Percentiles rank a stretch among this genome's conserved stretches.
These are phyloP conservation scores for Harpagifer antarcticus DNA, from an alignment of 2,797 vertebrate species.

Conservation along the genomic window DNA sequence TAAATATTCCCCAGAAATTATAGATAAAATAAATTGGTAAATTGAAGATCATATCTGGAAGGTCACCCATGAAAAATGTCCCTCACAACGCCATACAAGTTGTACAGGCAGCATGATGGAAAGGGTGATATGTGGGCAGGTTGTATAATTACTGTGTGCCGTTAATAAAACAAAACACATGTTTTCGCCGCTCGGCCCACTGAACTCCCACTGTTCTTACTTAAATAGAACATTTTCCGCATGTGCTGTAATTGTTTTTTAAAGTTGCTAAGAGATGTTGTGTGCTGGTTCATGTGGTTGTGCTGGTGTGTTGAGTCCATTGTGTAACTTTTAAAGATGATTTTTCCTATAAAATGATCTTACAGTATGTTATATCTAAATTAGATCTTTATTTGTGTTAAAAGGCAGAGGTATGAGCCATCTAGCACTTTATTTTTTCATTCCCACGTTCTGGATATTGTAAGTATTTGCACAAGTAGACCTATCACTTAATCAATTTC, in stretches of 20 bases:
- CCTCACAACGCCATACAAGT: constrained; percentile 15
- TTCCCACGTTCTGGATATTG: too few relatives aligned
- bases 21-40: constrained; percentile 23
- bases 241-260: constrained; percentile 39
- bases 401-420: background rate
- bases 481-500: background rate
- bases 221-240: constrained; percentile 61
- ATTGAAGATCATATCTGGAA: background rate
- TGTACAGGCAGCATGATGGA: constrained; percentile 25
- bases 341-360: background rate
- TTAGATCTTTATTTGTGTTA: constrained; percentile 7
- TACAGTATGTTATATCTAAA: constrained; percentile 9
- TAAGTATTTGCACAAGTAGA: too few relatives aligned
- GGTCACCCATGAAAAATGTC: background rate
- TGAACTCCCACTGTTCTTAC: constrained; percentile 55
- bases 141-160: constrained; percentile 62
- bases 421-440: background rate
- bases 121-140: constrained; percentile 45
- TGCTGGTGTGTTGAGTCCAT: background rate
- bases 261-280: constrained; percentile 36
- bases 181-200: constrained; percentile 60
- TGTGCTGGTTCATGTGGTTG: too few relatives aligned
- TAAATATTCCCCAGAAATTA: constrained; percentile 59
- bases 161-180: constrained; percentile 70
- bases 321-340: background rate